Conservation (phyloP, 1,140 invertebrate species). For the Megalopta genalis region DNA sequence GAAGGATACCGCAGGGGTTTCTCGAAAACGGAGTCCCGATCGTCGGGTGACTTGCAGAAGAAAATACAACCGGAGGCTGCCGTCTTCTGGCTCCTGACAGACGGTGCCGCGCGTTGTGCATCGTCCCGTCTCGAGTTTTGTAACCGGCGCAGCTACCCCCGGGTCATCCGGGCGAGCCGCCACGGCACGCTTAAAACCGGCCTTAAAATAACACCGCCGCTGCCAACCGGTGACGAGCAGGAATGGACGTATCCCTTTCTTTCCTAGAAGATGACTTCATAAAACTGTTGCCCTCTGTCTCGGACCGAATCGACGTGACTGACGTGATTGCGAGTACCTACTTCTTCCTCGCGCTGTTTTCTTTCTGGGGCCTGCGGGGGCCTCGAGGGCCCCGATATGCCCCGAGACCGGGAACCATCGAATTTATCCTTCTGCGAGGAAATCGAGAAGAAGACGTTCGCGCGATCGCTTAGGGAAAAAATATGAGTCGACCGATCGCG, state of each 20-base stretch:
- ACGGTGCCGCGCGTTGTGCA: conserved; percentile 21
- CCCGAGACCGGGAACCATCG: background rate
- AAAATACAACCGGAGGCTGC: conserved; percentile 51
- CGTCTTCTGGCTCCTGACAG: background rate
- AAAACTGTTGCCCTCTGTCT: conserved; percentile 69
- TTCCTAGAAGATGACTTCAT: conserved; percentile 77
- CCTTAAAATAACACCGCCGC: conserved; percentile 76
- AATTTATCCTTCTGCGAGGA: too few relatives aligned
- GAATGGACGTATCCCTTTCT: conserved; percentile 73
- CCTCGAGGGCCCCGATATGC: conserved; percentile 29
- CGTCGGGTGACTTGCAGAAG: conserved; percentile 65
- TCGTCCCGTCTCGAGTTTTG: conserved; percentile 62
- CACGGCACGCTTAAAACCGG: conserved; percentile 60
- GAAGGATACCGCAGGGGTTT: background rate
- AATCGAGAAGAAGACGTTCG: too few relatives aligned
- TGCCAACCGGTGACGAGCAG: conserved; percentile 60
- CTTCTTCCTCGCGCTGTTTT: conserved; percentile 49
- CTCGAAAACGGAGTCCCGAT: conserved; percentile 12
- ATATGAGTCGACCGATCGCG: too few relatives aligned
- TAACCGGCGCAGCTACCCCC: conserved; percentile 63
- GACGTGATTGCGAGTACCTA: conserved; percentile 59
- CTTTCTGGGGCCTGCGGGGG: conserved; percentile 45
- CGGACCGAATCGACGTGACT: conserved; percentile 64
- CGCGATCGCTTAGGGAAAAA: too few relatives aligned
- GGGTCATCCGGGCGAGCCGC: conserved; percentile 44